Evolutionary conservation across 1,140 invertebrate genomes (phyloP), one percentile per base, ranked within the genome.

Genomic region (Solenopsis fugax): DNA sequence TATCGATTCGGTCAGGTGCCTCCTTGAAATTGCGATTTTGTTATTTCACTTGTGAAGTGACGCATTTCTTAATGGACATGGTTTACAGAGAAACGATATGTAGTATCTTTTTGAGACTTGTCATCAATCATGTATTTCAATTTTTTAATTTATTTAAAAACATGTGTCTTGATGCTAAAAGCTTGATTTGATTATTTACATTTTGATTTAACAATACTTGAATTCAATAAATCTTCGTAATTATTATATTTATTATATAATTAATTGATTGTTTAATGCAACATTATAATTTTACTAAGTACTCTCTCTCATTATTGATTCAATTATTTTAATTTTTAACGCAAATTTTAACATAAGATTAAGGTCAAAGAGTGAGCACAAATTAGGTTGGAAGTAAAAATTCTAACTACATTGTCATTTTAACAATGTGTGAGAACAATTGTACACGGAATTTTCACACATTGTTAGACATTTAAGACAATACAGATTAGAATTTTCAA

Each of bases 1-100:
- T 81, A 71, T 81, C 37, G 78, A 81, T 81, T 81, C 34, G 18
- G 34, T 45, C 48, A 45, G 13, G 21, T 54, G 16, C 12, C 5
- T 41, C n/a, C 4, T 54, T 81, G 10, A 37, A 2, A 56, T 16
- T 45, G 16, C n/a, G 37, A 24, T n/a, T 81, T 50, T 45, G 5
- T 56, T 81, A 24, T 18, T 64, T 64, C 6, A 37, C 7, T 45
- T 18, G 16, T 21, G 18, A 64, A 29, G 16, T 13, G 34, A 65
- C 1, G 4, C 3, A 16, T 45, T 16, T 78, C 3, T 65, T 13
- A 16, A 21, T 50, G 54, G 4, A 69, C 21, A 54, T 12, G 1
- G 16, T 54, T 18, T 67, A 52, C 16, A 3, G 16, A 21, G 37
- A 65, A 37, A 65, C 13, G 12, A 69, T 16, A 50, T n/a, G 10